Evolutionary conservation across 2,888 invertebrate genomes (phyloP).

Genomic region (Cryptocheilus praepositus): DNA sequence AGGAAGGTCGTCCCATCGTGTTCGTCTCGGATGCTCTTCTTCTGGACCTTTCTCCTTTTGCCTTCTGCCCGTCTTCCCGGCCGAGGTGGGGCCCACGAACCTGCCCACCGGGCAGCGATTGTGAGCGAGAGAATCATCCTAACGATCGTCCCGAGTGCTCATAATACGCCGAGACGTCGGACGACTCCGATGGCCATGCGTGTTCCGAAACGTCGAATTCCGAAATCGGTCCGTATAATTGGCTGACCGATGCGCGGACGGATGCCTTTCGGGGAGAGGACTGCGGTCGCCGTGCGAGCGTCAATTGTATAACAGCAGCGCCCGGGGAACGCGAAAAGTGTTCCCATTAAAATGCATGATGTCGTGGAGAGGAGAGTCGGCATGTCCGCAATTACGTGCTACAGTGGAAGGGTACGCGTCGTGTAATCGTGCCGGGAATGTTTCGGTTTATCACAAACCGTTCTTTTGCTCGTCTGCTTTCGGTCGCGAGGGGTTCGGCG

Average conservation of each 20-base stretch:
- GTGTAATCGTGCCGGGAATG: too few relatives aligned
- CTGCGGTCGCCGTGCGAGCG: too few relatives aligned
- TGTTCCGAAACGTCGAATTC: conserved; percentile 10
- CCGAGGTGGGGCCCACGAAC: conserved; percentile 14
- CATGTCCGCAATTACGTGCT: too few relatives aligned
- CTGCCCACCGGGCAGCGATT: conserved; percentile 42
- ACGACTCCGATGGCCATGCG: neutral
- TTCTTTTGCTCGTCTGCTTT: too few relatives aligned
- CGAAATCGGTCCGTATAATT: conserved; percentile 1
- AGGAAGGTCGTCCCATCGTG: neutral
- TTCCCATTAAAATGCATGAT: too few relatives aligned
- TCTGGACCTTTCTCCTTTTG: conserved; percentile 14
- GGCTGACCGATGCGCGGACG: neutral
- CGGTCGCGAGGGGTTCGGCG: too few relatives aligned
- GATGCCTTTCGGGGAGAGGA: too few relatives aligned
- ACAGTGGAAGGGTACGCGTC: too few relatives aligned
- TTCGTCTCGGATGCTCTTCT: neutral
- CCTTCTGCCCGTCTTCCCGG: neutral
- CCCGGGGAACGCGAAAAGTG: too few relatives aligned
- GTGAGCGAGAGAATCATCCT: conserved; percentile 31
- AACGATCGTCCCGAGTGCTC: conserved; percentile 30
- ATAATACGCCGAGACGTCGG: conserved; percentile 1
- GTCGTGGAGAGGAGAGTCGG: too few relatives aligned
- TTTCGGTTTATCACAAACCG: too few relatives aligned
- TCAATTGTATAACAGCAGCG: too few relatives aligned